A percentile compares a stretch with the other conserved stretches of the same genome.
Evolutionary conservation across 2,113 vertebrate genomes (phyloP).

Genomic region (Gnathonemus echidnorhynchus): DNA sequence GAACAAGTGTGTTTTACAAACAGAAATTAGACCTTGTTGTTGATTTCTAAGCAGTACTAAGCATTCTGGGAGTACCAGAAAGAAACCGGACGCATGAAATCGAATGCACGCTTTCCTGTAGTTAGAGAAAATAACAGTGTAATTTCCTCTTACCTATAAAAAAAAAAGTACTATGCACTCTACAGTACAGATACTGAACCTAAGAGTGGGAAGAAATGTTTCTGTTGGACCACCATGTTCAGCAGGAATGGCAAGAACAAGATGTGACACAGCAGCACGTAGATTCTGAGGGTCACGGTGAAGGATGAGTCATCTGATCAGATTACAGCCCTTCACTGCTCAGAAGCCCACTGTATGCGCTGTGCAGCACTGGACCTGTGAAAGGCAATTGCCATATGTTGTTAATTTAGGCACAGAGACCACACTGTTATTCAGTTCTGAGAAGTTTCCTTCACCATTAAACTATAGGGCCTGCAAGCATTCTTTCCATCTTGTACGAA

Average conservation of each 20-base stretch:
- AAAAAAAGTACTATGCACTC: background rate
- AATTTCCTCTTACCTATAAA: background rate
- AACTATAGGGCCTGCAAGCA: background rate
- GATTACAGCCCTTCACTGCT: background rate
- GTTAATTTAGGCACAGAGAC: conserved; percentile 7
- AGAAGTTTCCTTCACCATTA: background rate
- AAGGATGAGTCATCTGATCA: background rate
- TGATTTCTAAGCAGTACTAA: background rate
- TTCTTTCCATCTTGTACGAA: background rate
- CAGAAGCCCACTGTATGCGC: background rate
- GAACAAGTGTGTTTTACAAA: background rate
- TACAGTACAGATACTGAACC: background rate
- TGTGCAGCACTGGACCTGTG: background rate
- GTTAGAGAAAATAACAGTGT: background rate
- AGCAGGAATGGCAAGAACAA: background rate
- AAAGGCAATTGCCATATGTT: background rate
- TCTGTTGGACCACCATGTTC: background rate
- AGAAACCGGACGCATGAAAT: background rate
- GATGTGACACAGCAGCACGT: background rate
- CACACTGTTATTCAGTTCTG: background rate
- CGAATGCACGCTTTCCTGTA: background rate
- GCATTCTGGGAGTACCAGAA: background rate
- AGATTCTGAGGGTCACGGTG: background rate
- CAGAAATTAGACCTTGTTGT: background rate
- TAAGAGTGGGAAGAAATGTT: background rate